Conservation (phyloP, 1,140 invertebrate genomes). For the Trachymyrmex cornetzi region DNA sequence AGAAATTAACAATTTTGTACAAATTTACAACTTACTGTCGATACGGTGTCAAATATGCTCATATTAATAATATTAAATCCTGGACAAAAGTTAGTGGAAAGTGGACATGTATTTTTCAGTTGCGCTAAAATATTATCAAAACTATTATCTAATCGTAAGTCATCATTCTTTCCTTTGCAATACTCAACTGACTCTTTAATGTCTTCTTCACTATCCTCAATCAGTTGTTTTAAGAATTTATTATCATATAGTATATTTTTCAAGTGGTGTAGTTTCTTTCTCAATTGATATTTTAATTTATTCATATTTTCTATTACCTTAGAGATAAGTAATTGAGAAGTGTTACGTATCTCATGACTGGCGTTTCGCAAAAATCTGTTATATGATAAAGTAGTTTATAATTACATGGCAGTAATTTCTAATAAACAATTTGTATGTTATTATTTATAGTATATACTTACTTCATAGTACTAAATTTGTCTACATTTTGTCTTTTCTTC, state of each 20-base stretch:
- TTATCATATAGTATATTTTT: background rate
- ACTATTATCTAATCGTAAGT: background rate
- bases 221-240: constrained; percentile 5
- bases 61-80: background rate
- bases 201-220: background rate
- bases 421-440: background rate
- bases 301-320: background rate
- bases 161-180: background rate
- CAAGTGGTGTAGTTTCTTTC: background rate
- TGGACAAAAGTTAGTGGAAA: background rate
- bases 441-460: constrained; percentile 20
- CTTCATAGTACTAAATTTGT: constrained; percentile 28
- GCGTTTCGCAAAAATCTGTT: background rate
- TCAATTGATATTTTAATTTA: background rate
- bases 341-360: constrained; percentile 25
- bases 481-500: background rate
- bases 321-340: background rate
- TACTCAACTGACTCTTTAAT: background rate
- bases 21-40: constrained; percentile 18
- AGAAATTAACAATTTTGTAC: background rate
- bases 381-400: constrained; percentile 14
- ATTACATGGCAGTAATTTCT: background rate
- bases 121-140: constrained; percentile 16
- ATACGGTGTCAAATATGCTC: background rate
- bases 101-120: background rate